These are phyloP conservation scores for Macropodus opercularis DNA, from an alignment of 2,797 vertebrate genomes.

Conservation along the genomic window DNA sequence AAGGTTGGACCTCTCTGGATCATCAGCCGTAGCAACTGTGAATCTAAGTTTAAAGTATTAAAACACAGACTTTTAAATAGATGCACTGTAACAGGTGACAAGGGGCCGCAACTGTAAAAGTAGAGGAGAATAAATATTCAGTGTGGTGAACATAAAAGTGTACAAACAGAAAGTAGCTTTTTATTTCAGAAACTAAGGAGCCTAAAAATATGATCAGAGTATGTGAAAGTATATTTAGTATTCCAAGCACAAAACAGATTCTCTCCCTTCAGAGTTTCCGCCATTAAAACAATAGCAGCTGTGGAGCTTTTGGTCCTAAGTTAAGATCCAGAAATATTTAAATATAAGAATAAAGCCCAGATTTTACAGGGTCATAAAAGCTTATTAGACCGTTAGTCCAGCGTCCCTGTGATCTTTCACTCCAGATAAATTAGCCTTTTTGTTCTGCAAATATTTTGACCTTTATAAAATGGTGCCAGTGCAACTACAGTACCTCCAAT, in stretches of 20 bases:
- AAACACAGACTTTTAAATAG: neutral
- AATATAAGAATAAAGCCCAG: constrained; percentile 56
- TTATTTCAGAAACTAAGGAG: constrained; percentile 2
- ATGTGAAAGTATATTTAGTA: constrained; percentile 15
- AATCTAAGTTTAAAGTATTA: neutral
- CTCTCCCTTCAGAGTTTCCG: constrained; percentile 26
- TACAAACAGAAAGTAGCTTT: neutral
- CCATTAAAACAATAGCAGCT: constrained; percentile 42
- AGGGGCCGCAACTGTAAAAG: no score
- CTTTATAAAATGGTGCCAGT: constrained; percentile 62
- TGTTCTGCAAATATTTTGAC: constrained; percentile 70
- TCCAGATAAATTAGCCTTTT: constrained; percentile 53
- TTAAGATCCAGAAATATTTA: constrained; percentile 54
- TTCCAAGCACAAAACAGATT: constrained; percentile 13
- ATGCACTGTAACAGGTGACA: neutral
- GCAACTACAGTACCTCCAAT: constrained; percentile 35
- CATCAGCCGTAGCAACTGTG: neutral
- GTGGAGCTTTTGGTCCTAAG: constrained; percentile 13
- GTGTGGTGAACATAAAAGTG: neutral
- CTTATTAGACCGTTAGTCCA: constrained; percentile 59
- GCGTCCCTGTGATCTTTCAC: constrained; percentile 55
- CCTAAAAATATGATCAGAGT: constrained; percentile 1
- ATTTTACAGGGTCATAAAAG: constrained; percentile 66
- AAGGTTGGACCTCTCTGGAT: no score
- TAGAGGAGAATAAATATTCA: no score